A percentile compares a stretch with the other conserved stretches of the same genome.
These are phyloP conservation scores for Melozone crissalis DNA, from an alignment of 2,113 vertebrate species.

Conservation along the genomic window DNA sequence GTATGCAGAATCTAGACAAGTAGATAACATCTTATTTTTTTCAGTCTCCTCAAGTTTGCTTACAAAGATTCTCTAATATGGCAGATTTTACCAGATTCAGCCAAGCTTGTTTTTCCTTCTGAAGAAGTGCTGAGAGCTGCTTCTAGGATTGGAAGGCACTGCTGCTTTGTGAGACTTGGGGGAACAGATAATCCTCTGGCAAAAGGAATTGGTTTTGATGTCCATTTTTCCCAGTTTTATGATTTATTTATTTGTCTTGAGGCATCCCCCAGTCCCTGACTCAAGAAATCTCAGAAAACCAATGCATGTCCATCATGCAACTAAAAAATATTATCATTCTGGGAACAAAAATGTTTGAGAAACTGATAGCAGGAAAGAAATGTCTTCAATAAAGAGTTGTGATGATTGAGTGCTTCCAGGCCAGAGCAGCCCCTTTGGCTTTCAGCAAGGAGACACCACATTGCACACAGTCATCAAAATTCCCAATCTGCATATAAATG, in stretches of 20 bases:
- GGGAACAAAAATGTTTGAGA: background rate
- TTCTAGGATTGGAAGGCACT: background rate
- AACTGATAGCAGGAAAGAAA: background rate
- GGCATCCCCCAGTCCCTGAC: background rate
- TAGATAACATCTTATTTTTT: background rate
- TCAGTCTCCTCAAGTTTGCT: background rate
- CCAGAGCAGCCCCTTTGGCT: background rate
- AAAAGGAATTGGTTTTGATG: background rate
- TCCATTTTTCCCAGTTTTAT: background rate
- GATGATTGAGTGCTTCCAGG: background rate
- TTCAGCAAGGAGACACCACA: background rate
- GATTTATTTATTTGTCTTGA: slow-evolving; percentile 5
- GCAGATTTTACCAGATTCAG: background rate
- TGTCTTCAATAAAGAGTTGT: background rate
- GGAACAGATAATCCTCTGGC: slow-evolving; percentile 53
- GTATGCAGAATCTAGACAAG: background rate
- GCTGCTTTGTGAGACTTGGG: background rate
- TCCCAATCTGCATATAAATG: background rate
- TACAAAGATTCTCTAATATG: background rate
- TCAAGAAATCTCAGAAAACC: background rate
- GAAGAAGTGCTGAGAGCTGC: background rate
- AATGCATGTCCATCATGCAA: background rate
- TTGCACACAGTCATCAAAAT: background rate
- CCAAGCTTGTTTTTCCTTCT: slow-evolving; percentile 11
- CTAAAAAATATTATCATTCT: background rate